Conservation (phyloP, 2,888 invertebrate genomes). For the Notocelia uddmanniana region DNA sequence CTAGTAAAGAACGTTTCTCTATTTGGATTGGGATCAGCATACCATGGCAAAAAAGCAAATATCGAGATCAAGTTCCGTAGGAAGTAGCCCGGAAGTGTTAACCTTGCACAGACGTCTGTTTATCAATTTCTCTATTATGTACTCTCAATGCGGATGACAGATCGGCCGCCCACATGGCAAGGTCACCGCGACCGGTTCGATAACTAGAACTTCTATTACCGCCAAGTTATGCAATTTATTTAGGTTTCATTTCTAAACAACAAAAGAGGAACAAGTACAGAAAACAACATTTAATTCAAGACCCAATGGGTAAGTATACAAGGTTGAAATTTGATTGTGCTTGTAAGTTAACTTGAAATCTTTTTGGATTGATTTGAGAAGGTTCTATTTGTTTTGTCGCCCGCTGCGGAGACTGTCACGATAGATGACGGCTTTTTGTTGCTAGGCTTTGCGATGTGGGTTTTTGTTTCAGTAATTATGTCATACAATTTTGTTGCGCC, state of each 20-base stretch:
- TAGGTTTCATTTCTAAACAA: constrained; percentile 21
- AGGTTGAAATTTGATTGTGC: neutral
- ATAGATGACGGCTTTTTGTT: constrained; percentile 31
- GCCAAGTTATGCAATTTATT: constrained; percentile 32
- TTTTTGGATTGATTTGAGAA: neutral
- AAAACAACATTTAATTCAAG: neutral
- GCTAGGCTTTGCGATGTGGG: constrained; percentile 32
- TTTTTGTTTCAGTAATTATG: constrained; percentile 38
- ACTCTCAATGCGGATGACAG: constrained; percentile 66
- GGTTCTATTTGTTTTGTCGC: constrained; percentile 41
- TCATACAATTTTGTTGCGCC: constrained; percentile 31
- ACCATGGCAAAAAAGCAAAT: neutral
- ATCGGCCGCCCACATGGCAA: constrained; percentile 64
- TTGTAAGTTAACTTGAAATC: neutral
- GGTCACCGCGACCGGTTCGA: constrained; percentile 70
- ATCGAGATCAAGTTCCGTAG: constrained; percentile 18
- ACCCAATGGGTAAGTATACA: neutral
- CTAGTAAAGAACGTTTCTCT: neutral
- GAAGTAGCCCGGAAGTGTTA: constrained; percentile 37
- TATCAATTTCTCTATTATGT: constrained; percentile 50
- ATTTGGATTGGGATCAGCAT: neutral
- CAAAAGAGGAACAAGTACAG: constrained; percentile 6
- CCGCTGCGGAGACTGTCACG: constrained; percentile 27
- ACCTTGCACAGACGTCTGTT: constrained; percentile 27
- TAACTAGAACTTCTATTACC: constrained; percentile 64